phyloP scores from a whole-genome alignment of 2,888 invertebrate species.

The Cynaeus angustus region DNA sequence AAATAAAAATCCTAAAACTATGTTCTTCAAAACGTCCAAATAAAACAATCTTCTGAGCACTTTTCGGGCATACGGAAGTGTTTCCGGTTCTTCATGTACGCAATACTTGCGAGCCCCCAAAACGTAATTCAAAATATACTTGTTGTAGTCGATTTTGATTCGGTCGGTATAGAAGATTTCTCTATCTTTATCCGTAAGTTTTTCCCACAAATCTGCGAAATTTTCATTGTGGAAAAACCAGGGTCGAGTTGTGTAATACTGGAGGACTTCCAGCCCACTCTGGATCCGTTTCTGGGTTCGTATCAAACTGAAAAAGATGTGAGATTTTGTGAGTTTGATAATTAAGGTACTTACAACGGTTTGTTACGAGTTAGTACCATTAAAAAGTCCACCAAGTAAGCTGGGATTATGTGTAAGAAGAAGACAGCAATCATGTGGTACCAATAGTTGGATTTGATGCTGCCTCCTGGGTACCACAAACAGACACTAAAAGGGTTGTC shows the following conservation, averaged over 20 bases:
- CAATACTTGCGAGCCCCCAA: constrained; percentile 89
- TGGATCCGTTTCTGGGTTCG: constrained; percentile 77
- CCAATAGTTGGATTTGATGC: constrained; percentile 79
- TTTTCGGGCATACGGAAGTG: constrained; percentile 82
- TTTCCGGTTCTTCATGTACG: constrained; percentile 86
- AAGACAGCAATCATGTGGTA: constrained; percentile 80
- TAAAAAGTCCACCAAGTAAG: constrained; percentile 83
- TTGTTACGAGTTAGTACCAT: constrained; percentile 80
- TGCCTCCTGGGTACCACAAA: constrained; percentile 87
- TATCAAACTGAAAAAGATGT: constrained; percentile 75
- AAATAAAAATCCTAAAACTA: constrained; percentile 27
- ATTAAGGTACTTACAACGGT: constrained; percentile 90
- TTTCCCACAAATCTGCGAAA: constrained; percentile 73
- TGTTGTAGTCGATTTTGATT: constrained; percentile 76
- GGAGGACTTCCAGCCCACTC: constrained; percentile 79
- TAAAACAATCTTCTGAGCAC: constrained; percentile 72
- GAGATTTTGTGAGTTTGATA: too few species aligned
- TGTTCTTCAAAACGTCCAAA: constrained; percentile 66
- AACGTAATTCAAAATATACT: constrained; percentile 82
- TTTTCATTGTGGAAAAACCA: constrained; percentile 85
- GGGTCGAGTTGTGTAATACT: constrained; percentile 86
- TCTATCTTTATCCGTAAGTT: constrained; percentile 74
- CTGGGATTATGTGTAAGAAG: constrained; percentile 85
- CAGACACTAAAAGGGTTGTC: constrained; percentile 85
- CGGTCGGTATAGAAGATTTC: constrained; percentile 77